Percentiles rank a stretch among this genome's conserved stretches.
phyloP scores from a whole-genome alignment of 2,797 vertebrate genomes.

The Characodon lateralis region DNA sequence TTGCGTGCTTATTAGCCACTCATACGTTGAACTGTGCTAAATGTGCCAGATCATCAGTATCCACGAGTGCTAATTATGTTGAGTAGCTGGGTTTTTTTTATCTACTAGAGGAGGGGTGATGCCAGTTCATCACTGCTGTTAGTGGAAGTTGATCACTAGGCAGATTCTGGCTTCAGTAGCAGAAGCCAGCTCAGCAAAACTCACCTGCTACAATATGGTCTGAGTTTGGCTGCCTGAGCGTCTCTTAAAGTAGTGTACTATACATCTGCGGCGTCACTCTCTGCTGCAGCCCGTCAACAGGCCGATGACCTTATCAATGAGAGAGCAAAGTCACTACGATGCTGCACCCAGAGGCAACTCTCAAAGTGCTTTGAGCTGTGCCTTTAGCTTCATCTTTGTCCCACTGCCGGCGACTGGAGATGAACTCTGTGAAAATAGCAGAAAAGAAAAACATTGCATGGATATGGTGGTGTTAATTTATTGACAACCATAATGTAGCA shows the following conservation, averaged over 20 bases:
- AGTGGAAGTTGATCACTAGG: conserved; percentile 80
- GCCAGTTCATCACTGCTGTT: conserved; percentile 67
- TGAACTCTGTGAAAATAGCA: conserved; percentile 42
- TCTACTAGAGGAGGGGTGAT: conserved; percentile 50
- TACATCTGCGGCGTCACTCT: conserved; percentile 53
- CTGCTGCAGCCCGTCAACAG: conserved; percentile 60
- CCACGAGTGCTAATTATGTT: conserved; percentile 60
- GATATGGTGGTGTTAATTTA: conserved; percentile 56
- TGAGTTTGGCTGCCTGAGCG: conserved; percentile 64
- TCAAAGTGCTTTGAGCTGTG: conserved; percentile 31
- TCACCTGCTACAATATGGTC: conserved; percentile 71
- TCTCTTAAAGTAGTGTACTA: conserved; percentile 56
- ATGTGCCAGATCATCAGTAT: conserved; percentile 62
- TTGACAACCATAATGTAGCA: conserved; percentile 60
- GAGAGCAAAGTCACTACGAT: conserved; percentile 74
- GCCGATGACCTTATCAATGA: conserved; percentile 80
- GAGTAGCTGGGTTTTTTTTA: conserved; percentile 29
- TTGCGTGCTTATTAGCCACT: conserved; percentile 17
- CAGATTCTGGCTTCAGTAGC: conserved; percentile 76
- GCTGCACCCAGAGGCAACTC: conserved; percentile 37
- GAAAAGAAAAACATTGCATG: conserved; percentile 24
- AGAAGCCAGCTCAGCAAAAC: conserved; percentile 80
- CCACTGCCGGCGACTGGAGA: conserved; percentile 9
- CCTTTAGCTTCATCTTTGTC: conserved; percentile 17
- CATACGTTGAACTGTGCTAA: conserved; percentile 35